Conservation (phyloP, 2,888 invertebrate genomes). For the Mesorhabditis spiculigera region DNA sequence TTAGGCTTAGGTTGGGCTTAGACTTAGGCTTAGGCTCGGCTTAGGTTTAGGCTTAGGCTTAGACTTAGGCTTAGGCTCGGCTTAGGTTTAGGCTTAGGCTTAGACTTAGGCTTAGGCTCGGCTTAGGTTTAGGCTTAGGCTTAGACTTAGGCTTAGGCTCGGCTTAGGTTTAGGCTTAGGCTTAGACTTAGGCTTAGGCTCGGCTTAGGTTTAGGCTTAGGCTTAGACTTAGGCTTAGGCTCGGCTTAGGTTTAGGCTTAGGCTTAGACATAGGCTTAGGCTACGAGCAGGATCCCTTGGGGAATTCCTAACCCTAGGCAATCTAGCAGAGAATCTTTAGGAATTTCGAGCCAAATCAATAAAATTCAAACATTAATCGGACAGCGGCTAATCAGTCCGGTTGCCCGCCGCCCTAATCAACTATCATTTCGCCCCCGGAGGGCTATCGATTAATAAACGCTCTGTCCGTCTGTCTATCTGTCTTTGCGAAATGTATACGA, state of each 20-base stretch:
- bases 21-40: not conserved
- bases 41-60: not conserved
- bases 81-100: not conserved
- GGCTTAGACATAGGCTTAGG: conserved; percentile 3
- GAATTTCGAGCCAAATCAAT: no score
- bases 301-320: no score
- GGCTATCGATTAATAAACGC: no score
- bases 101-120: not conserved
- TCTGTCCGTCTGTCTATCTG: no score
- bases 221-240: not conserved
- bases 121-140: not conserved
- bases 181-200: conserved; percentile 6
- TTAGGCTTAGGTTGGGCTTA: not conserved
- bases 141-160: not conserved
- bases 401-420: no score
- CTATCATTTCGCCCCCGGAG: no score
- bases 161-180: not conserved
- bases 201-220: not conserved
- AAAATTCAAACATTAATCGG: no score
- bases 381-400: no score
- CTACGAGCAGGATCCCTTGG: not conserved
- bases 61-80: not conserved
- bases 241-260: not conserved
- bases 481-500: no score
- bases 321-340: no score